These are phyloP conservation scores for Drosophila nebulosa DNA, from an alignment of 1,140 invertebrate genomes.

Conservation along the genomic window DNA sequence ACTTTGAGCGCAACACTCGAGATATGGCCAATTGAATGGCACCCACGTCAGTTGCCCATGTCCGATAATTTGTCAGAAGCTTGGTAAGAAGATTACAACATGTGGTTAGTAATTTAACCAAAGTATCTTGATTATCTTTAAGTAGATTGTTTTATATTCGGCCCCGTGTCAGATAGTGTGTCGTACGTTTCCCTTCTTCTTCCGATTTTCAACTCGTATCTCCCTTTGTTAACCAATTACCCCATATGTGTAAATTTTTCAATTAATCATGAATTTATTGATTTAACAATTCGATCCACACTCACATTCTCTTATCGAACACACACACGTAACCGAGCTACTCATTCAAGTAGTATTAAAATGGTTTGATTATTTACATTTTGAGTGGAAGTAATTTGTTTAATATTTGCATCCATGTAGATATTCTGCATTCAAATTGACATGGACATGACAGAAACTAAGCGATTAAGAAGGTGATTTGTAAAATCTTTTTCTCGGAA, in stretches of 20 bases:
- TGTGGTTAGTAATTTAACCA: conserved; percentile 27
- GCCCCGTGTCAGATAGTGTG: conserved; percentile 22
- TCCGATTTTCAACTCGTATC: neutral
- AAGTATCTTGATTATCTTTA: conserved; percentile 28
- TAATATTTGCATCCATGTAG: too few species aligned
- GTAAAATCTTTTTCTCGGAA: too few species aligned
- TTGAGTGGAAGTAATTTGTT: neutral
- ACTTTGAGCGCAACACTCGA: conserved; percentile 44
- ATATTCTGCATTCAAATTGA: too few species aligned
- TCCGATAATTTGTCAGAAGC: conserved; percentile 13
- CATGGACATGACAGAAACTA: too few species aligned
- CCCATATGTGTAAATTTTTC: neutral
- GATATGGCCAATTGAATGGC: conserved; percentile 47
- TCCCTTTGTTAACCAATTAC: neutral
- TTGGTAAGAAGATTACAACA: conserved; percentile 16
- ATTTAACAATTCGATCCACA: neutral
- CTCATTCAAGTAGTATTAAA: too few species aligned
- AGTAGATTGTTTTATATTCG: conserved; percentile 15
- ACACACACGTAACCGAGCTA: neutral
- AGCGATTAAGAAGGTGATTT: too few species aligned
- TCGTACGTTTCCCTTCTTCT: neutral
- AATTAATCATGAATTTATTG: neutral
- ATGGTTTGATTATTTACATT: too few species aligned
- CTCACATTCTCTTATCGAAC: neutral
- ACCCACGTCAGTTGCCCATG: conserved; percentile 26